Evolutionary conservation across 30 jellyfish, hydroid and myxozoan genomes (phyloP), one percentile per base, ranked within the genome.

Genomic region (Aurelia aurita complex sp. Pacific): DNA sequence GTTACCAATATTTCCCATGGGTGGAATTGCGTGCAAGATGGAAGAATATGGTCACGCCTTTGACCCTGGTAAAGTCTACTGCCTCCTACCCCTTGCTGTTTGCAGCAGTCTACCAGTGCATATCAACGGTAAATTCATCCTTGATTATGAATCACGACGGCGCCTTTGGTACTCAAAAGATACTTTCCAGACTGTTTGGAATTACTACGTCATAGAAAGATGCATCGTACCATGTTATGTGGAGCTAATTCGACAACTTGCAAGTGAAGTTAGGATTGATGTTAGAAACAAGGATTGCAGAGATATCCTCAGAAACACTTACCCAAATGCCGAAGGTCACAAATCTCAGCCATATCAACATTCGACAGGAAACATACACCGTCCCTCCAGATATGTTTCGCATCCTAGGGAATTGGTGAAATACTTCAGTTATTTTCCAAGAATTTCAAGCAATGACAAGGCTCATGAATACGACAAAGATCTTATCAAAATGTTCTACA

Each of bases 111-210:
- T 90, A n/a, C 96, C 96, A 1, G 80, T 78, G 9, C 74, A 84
- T 42, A 64, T 90, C 17, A 90, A 90, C 57, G 97, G 97, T 15
- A 79, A 74, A 55, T 90, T 90, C 68, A 77, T 90, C 40, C 75
- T 90, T 52, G 96, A 90, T 14, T 79, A 90, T 57, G 97, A 90
- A 90, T 85, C 97, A 35, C 29, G 97, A 67, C 62, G 97, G 69
- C 66, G 90, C 3, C 85, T 90, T 10, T 68, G 82, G 87, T 77
- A 52, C 52, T 72, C 89, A 33, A 55, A 51, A 6, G 67, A 68
- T 6, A 57, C 91, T 38, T 70, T 84, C 50, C 96, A 90, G 63
- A 66, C 64, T 5, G 55, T 14, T 9, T 90, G 97, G 97, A 90
- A 90, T 55, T 29, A 78, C 52, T 69, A 92, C 19, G 43, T 90